Percentiles rank a stretch among this genome's conserved stretches.
Evolutionary conservation across 2,888 invertebrate genomes (phyloP).

Genomic region (Litoditis marina): DNA sequence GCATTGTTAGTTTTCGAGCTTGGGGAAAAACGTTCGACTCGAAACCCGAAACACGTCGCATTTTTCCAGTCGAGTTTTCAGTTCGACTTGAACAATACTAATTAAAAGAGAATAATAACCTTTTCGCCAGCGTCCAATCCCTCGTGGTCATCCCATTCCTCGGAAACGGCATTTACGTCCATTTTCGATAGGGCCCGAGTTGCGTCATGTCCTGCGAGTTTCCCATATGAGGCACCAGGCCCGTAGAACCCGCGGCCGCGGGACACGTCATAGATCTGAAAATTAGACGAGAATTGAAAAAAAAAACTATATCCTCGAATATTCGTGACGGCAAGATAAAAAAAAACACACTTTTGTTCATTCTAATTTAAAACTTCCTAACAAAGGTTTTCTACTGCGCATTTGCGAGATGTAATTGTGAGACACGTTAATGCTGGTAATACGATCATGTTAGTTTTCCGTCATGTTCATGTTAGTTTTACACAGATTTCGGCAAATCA

Average conservation of each 20-base stretch:
- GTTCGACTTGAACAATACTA: no score
- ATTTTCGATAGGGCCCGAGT: constrained; percentile 56
- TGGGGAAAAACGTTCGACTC: no score
- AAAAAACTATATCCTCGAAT: no score
- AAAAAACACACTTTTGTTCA: background rate
- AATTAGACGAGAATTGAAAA: background rate
- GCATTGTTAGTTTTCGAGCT: no score
- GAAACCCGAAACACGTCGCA: no score
- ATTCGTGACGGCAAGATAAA: background rate
- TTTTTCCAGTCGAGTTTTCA: no score
- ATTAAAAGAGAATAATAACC: constrained; percentile 3
- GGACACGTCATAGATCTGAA: constrained; percentile 58
- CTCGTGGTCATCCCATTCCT: constrained; percentile 51
- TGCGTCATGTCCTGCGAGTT: constrained; percentile 55
- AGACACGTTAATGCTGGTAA: no score
- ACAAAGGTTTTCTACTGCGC: no score
- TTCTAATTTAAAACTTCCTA: background rate
- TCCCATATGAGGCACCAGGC: constrained; percentile 53
- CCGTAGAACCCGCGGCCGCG: constrained; percentile 56
- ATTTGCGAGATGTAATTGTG: no score
- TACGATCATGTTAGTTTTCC: no score
- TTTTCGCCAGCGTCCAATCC: constrained; percentile 33
- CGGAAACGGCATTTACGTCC: constrained; percentile 49
- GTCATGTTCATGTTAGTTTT: no score
- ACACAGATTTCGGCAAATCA: no score